phyloP scores from a whole-genome alignment of 2,113 vertebrate genomes.

The Megaceryle torquata region DNA sequence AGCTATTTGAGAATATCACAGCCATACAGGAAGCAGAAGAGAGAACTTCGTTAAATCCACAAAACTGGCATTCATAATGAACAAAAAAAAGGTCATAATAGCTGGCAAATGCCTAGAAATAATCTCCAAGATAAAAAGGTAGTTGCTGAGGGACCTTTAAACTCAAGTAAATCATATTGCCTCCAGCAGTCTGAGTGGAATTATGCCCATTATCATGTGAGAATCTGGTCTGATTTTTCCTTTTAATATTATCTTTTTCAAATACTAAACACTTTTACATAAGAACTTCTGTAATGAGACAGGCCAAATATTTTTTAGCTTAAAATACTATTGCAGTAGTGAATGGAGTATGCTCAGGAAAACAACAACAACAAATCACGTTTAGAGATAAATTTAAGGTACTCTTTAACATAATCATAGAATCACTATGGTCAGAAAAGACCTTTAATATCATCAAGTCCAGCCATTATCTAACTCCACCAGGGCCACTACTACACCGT shows the following conservation, averaged over 20 bases:
- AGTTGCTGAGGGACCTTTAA: background rate
- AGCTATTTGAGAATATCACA: background rate
- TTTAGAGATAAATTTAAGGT: background rate
- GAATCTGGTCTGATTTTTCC: background rate
- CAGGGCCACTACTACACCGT: too few species aligned
- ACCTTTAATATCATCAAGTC: too few species aligned
- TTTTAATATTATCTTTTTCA: background rate
- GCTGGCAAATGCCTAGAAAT: background rate
- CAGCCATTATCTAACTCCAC: too few species aligned
- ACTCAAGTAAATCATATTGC: background rate
- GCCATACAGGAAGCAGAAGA: background rate
- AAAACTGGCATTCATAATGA: background rate
- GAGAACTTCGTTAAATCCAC: background rate
- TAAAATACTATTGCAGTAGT: background rate
- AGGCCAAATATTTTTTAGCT: background rate
- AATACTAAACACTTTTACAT: background rate
- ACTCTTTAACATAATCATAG: background rate
- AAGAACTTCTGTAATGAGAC: background rate
- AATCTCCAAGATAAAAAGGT: background rate
- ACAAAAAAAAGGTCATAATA: background rate
- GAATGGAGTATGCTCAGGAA: background rate
- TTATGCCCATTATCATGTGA: background rate
- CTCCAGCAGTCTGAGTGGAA: background rate
- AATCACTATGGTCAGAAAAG: too few species aligned
- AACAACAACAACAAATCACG: rapidly evolving